These are phyloP conservation scores for Gila robusta DNA, from an alignment of 2,797 vertebrate genomes.

Conservation along the genomic window DNA sequence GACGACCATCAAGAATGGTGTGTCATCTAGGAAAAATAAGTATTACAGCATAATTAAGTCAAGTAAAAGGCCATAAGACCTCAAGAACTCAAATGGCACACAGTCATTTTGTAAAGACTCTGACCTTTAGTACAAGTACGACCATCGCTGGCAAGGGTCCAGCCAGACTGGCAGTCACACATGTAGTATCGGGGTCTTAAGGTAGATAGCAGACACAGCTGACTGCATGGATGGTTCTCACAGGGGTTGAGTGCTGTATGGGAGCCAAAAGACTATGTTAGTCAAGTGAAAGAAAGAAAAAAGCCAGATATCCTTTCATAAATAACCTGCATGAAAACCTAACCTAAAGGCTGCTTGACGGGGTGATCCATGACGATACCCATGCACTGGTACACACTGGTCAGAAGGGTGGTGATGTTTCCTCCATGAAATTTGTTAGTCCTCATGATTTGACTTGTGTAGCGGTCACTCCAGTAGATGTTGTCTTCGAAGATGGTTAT, in stretches of 20 bases:
- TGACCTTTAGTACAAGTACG: constrained; percentile 89
- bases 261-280: constrained; percentile 57
- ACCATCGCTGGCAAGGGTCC: constrained; percentile 84
- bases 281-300: constrained; percentile 7
- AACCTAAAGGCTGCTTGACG: constrained; percentile 87
- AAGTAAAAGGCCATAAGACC: not conserved
- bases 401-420: constrained; percentile 86
- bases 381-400: constrained; percentile 82
- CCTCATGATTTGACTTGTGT: constrained; percentile 83
- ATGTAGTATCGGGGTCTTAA: constrained; percentile 83
- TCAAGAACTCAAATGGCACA: not conserved
- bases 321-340: constrained; percentile 41
- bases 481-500: constrained; percentile 92
- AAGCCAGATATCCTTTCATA: not conserved
- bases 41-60: constrained; percentile 25
- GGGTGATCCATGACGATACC: constrained; percentile 88
- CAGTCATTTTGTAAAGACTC: not conserved
- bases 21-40: constrained; percentile 65
- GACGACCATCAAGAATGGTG: constrained; percentile 79
- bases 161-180: constrained; percentile 93
- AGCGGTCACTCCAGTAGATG: constrained; percentile 90
- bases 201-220: constrained; percentile 89
- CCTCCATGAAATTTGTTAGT: constrained; percentile 94
- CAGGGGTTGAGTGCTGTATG: constrained; percentile 86
- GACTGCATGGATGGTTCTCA: constrained; percentile 81